Evolutionary conservation across 2,888 invertebrate genomes (phyloP), one percentile per base, ranked within the genome.

Genomic region (Miltochrista miniata): DNA sequence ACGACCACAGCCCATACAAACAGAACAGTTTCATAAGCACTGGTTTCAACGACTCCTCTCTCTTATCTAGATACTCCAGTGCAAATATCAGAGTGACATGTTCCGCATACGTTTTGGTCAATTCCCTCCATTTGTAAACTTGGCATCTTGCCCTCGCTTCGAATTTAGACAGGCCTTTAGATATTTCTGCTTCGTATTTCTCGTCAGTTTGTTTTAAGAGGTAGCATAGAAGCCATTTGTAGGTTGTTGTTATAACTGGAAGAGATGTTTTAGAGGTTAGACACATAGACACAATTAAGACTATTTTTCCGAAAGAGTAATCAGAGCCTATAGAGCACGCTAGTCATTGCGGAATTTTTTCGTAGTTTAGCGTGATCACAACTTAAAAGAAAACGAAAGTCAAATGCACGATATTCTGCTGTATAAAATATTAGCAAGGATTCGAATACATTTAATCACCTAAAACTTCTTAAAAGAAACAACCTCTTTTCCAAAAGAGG

Each of bases 211-310:
- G 93, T 51, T 94, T 90, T n/a, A 96, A 85, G 5, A 98, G 87
- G 90, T 96, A 96, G 64, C 96, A 95, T 40, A 98, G 92, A 15
- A 98, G 90, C 97, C 98, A 98, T 79, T 96, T 94, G 84, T 96
- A 98, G 24, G 95, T 93, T 39, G 93, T 90, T 33, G 93, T 89
- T 55, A 96, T 93, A 80, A 95, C 96, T 96, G 88, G 31, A 35
- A 52, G 34, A 18, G 38, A 38, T n/a, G 10, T 5, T 5, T 7
- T 31, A 31, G 3, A 24, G 18, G 5, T 24, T 2, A 24, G 18
- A 24, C 18, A 31, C 11, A 31, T 1, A 31, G 11, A 2, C 3
- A 31, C 2, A 31, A 31, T 7, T 31, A 31, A 31, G 8, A 31
- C 3, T 31, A 31, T 31, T 8, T 31, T 24, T 24, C n/a, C n/a